Percentiles rank a stretch among this genome's conserved stretches.
phyloP scores from a whole-genome alignment of 2,113 vertebrate genomes.

The Onychostoma macrolepis region DNA sequence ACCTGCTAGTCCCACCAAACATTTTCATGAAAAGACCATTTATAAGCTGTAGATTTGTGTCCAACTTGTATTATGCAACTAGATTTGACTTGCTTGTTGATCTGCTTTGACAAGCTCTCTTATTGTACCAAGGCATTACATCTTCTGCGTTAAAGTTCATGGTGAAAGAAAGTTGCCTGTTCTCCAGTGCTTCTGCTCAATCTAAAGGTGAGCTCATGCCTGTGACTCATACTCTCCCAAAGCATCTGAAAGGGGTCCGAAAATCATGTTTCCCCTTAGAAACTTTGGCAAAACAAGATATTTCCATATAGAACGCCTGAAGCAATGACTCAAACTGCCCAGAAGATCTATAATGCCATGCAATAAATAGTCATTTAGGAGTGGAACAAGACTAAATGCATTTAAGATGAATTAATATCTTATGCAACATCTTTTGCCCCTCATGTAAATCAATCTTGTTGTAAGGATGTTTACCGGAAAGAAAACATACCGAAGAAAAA shows the following conservation, averaged over 20 bases:
- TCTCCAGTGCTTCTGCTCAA: neutral
- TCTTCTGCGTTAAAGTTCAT: constrained; percentile 10
- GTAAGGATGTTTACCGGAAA: neutral
- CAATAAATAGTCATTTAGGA: neutral
- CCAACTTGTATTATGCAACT: neutral
- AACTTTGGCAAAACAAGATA: neutral
- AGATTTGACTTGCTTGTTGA: neutral
- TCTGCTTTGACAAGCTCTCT: neutral
- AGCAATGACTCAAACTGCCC: neutral
- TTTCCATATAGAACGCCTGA: constrained; percentile 14
- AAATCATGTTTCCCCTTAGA: constrained; percentile 3
- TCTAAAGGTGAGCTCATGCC: constrained; percentile 40
- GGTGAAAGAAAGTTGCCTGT: constrained; percentile 12
- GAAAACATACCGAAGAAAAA: neutral
- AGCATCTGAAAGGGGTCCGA: neutral
- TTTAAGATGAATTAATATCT: constrained; percentile 6
- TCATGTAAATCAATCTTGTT: neutral
- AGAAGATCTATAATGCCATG: neutral
- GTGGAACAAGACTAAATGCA: neutral
- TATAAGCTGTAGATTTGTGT: neutral
- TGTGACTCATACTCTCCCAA: constrained; percentile 49
- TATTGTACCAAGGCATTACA: neutral
- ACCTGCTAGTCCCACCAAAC: neutral
- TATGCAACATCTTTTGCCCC: neutral
- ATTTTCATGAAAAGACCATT: constrained; percentile 18